Base-by-base conservation (phyloP, 2,888 invertebrate genomes). In the Protophormia terraenovae region DNA sequence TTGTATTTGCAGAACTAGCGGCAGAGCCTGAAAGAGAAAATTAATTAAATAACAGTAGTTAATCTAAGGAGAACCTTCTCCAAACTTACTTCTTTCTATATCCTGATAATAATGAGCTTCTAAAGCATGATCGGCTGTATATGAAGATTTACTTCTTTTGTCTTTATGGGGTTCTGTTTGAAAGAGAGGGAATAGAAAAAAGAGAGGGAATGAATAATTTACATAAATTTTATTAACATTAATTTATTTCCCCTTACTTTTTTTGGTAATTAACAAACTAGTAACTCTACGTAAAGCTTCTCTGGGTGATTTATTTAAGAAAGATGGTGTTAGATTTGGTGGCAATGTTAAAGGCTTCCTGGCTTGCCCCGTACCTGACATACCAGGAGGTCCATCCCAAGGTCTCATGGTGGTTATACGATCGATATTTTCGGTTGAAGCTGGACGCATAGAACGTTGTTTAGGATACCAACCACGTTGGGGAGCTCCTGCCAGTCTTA, bases 241-340 rank as follows among this genome's bases (percentile, higher is more conserved):
- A 45, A 29, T 32, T 38, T 41, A n/a, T n/a, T n/a, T 24, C 2
- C 16, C 1, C 73, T 73, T 87, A 96, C 96, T 96, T 94, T 96
- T 96, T 92, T 96, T 94, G 66, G 91, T 91, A 93, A 97, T 97
- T 92, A 97, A 95, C 93, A 97, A 95, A 94, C 97, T 97, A 92
- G 97, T 97, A 91, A 97, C 97, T 93, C 97, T 95, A 90, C 97
- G 94, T 88, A 97, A 94, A 84, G 97, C 97, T 93, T 97, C 97
- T 90, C 97, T 94, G 64, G 97, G 97, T 87, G 97, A 97, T 93
- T 96, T 96, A 92, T 97, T 96, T 94, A 97, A 96, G 94, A 97
- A 97, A 93, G 97, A 97, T 89, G 97, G 97, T 87, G 97, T 97
- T 90, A 97, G 94, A 94, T 97, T 97, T 83, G 97, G 97, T 75